Evolutionary conservation across 2,888 invertebrate genomes (phyloP).

Genomic region (Heteropelma amictum): DNA sequence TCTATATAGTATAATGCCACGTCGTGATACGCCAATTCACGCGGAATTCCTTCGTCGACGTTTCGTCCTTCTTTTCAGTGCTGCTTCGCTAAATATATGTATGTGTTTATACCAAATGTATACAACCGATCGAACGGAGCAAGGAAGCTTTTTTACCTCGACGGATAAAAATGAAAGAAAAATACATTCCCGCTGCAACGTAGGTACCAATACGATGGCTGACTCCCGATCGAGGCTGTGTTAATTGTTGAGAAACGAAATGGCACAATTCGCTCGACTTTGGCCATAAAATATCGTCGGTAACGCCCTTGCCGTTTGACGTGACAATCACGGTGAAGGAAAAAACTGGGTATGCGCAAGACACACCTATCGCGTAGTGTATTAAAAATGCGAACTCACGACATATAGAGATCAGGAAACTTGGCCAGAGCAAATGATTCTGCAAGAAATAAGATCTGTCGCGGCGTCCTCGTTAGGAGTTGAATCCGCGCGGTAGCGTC

Average conservation of each 20-base stretch:
- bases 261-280: background rate
- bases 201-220: background rate
- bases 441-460: background rate
- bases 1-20: constrained; percentile 7
- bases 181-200: background rate
- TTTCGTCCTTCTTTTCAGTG: constrained; percentile 5
- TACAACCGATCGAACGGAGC: background rate
- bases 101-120: background rate
- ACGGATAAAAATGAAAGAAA: no score
- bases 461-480: constrained; percentile 49
- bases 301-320: background rate
- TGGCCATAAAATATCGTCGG: background rate
- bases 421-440: constrained; percentile 28
- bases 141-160: background rate
- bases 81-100: background rate
- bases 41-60: constrained; percentile 28
- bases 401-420: constrained; percentile 11
- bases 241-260: background rate
- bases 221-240: background rate
- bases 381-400: constrained; percentile 41
- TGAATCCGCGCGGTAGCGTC: constrained; percentile 26
- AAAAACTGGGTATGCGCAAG: background rate
- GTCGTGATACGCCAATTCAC: constrained; percentile 5
- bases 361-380: background rate
- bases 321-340: background rate